phyloP scores from a whole-genome alignment of 2,113 vertebrate species.

The Ctenodactylus gundi region DNA sequence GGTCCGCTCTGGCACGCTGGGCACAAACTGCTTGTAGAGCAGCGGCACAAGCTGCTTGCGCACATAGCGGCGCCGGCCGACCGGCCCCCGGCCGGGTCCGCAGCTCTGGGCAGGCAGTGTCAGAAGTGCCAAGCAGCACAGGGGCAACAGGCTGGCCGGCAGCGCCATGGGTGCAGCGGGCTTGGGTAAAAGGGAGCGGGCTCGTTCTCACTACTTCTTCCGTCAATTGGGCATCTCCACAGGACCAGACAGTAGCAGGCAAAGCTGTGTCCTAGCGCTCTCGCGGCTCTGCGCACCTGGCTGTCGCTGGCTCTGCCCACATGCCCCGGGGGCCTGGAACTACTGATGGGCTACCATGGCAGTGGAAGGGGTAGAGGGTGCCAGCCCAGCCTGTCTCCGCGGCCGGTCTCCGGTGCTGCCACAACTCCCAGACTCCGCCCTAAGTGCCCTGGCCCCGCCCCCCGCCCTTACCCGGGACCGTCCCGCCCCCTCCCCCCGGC shows the following conservation, averaged over 20 bases:
- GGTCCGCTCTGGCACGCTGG: slow-evolving; percentile 85
- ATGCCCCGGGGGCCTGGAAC: slow-evolving; percentile 44
- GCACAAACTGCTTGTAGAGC: slow-evolving; percentile 87
- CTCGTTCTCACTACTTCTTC: slow-evolving; percentile 45
- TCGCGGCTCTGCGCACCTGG: slow-evolving; percentile 54
- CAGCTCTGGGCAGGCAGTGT: slow-evolving; percentile 90
- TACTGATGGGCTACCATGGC: slow-evolving; percentile 61
- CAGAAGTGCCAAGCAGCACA: slow-evolving; percentile 87
- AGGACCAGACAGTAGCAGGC: slow-evolving; percentile 32
- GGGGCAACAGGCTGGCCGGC: slow-evolving; percentile 78
- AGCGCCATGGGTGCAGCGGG: slow-evolving; percentile 65
- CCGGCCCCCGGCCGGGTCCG: slow-evolving; percentile 89
- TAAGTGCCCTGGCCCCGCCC: slow-evolving; percentile 69
- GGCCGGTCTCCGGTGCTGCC: slow-evolving; percentile 49
- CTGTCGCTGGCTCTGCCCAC: slow-evolving; percentile 45
- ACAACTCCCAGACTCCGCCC: slow-evolving; percentile 70
- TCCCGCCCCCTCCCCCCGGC: slow-evolving; percentile 67
- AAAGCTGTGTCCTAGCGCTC: slow-evolving; percentile 33
- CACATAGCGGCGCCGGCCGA: slow-evolving; percentile 81
- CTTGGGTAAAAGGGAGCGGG: slow-evolving; percentile 32
- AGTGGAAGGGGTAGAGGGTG: slow-evolving; percentile 65
- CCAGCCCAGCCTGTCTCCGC: slow-evolving; percentile 58
- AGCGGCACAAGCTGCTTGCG: slow-evolving; percentile 84
- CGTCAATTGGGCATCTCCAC: slow-evolving; percentile 74
- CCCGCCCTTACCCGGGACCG: slow-evolving; percentile 35